Conservation (phyloP, 1,140 invertebrate genomes). For the Macrobrachium rosenbergii region DNA sequence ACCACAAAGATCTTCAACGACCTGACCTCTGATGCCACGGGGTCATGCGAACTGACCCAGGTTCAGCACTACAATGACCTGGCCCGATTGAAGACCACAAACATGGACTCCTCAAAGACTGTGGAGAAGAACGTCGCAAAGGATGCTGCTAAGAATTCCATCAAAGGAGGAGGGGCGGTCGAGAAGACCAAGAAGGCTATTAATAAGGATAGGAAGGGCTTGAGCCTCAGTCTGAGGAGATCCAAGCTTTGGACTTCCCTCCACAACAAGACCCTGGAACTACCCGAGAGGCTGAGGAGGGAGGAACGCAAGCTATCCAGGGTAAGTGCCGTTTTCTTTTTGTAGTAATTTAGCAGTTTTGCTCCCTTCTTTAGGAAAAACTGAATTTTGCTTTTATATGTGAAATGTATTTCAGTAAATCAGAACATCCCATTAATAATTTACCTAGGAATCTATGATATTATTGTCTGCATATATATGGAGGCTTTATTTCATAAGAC, state of each 20-base stretch:
- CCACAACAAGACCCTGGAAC: slow-evolving; percentile 50
- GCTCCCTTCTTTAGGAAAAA: background rate
- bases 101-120: slow-evolving; percentile 42
- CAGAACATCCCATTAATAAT: too few species aligned
- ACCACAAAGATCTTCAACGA: slow-evolving; percentile 63
- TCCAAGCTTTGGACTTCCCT: slow-evolving; percentile 45
- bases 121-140: slow-evolving; percentile 1
- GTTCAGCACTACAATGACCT: slow-evolving; percentile 61
- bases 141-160: background rate
- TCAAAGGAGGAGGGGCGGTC: slow-evolving; percentile 9
- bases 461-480: too few species aligned
- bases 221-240: slow-evolving; percentile 51
- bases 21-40: slow-evolving; percentile 49
- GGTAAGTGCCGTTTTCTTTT: slow-evolving; percentile 10
- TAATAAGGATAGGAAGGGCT: slow-evolving; percentile 1
- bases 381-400: too few species aligned
- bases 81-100: slow-evolving; percentile 56
- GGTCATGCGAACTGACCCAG: slow-evolving; percentile 51
- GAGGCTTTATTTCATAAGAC: too few species aligned
- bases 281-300: slow-evolving; percentile 41
- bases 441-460: too few species aligned
- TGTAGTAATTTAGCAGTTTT: background rate
- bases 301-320: slow-evolving; percentile 47
- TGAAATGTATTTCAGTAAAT: too few species aligned
- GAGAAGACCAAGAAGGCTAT: slow-evolving; percentile 19